Evolutionary conservation across 2,797 vertebrate species (phyloP).

Genomic region (Pyrrhura leucotis): DNA sequence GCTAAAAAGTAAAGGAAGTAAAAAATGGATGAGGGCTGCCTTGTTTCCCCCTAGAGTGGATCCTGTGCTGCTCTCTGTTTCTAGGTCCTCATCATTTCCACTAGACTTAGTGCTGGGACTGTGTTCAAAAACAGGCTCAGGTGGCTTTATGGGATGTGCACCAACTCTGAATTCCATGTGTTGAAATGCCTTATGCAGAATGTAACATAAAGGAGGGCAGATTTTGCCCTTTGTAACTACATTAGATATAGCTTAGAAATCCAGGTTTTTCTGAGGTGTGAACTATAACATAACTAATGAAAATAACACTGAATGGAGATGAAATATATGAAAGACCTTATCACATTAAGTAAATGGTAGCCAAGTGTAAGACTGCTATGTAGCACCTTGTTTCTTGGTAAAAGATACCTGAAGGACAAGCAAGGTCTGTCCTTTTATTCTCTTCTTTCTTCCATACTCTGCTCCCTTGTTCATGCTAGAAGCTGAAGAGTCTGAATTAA

Average conservation of each 20-base stretch:
- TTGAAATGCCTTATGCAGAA: neutral
- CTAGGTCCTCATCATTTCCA: neutral
- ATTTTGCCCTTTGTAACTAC: neutral
- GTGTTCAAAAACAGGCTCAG: neutral
- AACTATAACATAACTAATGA: neutral
- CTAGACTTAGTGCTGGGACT: neutral
- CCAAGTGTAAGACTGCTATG: neutral
- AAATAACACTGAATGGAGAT: neutral
- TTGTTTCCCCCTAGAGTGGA: neutral
- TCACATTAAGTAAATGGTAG: neutral
- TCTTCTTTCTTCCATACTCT: neutral
- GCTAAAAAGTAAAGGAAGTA: neutral
- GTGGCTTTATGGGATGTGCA: neutral
- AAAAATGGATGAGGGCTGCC: neutral
- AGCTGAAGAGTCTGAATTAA: neutral
- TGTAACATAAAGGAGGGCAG: neutral
- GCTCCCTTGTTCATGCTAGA: neutral
- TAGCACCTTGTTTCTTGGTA: neutral
- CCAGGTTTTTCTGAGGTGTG: neutral
- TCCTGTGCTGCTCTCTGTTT: neutral
- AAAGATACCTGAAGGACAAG: neutral
- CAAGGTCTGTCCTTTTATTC: neutral
- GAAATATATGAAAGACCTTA: neutral
- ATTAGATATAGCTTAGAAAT: neutral
- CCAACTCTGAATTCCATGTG: neutral